Percentiles rank a stretch among this genome's conserved stretches.
Evolutionary conservation across 1,140 invertebrate genomes (phyloP).

Genomic region (fruit fly (Drosophila melanogaster)): Release_6_plus_ISO1_MT NT_037436.4:22924001-22924500

Average conservation of each 20-base stretch:
- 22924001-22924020: slow-evolving; percentile 13
- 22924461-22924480: not conserved
- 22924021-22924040: slow-evolving; percentile 46
- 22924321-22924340: not conserved
- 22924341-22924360: not conserved
- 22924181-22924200: slow-evolving; percentile 9
- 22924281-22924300: not conserved
- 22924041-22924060: slow-evolving; percentile 38
- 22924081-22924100: slow-evolving; percentile 57
- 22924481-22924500: not conserved
- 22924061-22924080: slow-evolving; percentile 64
- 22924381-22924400: not conserved
- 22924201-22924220: not conserved
- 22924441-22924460: not conserved
- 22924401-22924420: slow-evolving; percentile 9
- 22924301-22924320: not conserved
- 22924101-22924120: slow-evolving; percentile 16
- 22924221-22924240: slow-evolving; percentile 1
- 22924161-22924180: slow-evolving; percentile 27
- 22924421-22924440: not conserved
- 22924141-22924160: not conserved
- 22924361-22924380: not conserved
- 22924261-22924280: not conserved
- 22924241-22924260: not conserved
- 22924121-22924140: slow-evolving; percentile 48